phyloP scores from a whole-genome alignment of 2,113 vertebrate species.

The Alectura lathami region DNA sequence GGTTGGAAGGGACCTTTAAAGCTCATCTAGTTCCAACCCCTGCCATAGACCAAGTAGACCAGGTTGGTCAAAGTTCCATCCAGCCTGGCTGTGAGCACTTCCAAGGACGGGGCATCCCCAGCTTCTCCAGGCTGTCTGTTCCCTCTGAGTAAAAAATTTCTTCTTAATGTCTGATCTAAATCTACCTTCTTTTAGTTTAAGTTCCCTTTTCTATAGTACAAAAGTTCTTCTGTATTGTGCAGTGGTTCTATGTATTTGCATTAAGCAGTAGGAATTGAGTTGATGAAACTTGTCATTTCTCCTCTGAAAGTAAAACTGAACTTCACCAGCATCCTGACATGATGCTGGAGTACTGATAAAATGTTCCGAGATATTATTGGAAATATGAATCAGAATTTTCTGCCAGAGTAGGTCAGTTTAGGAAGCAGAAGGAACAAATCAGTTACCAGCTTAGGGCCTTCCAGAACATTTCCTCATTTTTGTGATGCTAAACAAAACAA shows the following conservation, averaged over 20 bases:
- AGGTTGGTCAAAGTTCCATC: background rate
- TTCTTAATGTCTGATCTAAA: background rate
- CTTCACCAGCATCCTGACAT: rapidly evolving
- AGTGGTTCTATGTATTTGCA: background rate
- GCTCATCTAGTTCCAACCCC: background rate
- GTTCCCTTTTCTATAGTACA: background rate
- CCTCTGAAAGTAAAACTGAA: background rate
- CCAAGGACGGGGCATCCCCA: background rate
- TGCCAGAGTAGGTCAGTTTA: background rate
- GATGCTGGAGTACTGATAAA: background rate
- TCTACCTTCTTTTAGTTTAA: background rate
- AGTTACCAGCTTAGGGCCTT: background rate
- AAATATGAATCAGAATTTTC: background rate
- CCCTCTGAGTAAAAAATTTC: background rate
- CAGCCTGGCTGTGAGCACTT: background rate
- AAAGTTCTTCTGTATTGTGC: background rate
- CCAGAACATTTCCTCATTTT: background rate
- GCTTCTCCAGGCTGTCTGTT: background rate
- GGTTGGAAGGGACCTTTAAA: background rate
- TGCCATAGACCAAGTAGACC: background rate
- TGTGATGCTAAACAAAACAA: background rate
- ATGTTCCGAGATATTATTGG: background rate
- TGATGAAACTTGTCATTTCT: background rate
- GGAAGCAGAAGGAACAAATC: background rate
- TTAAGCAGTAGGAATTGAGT: background rate